A percentile compares a stretch with the other conserved stretches of the same genome.
phyloP scores from a whole-genome alignment of 2,113 vertebrate species.

The Macquaria ambigua region DNA sequence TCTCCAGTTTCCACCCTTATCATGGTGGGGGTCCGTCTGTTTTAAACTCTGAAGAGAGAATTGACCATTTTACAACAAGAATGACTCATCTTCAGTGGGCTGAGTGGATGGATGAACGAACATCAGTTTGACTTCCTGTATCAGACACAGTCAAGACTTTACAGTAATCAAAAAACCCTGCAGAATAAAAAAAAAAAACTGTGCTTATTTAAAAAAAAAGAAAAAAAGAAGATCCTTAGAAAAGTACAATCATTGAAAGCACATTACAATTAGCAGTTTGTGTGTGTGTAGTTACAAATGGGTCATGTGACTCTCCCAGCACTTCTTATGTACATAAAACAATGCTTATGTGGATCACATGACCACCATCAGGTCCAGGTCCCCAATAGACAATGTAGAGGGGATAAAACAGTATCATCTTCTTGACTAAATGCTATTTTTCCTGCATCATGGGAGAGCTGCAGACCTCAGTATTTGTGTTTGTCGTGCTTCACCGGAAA shows the following conservation, averaged over 20 bases:
- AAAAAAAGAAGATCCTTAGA: slow-evolving; percentile 57
- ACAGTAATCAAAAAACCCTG: slow-evolving; percentile 67
- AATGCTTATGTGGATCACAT: slow-evolving; percentile 51
- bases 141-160: slow-evolving; percentile 54
- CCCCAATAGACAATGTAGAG: slow-evolving; percentile 21
- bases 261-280: slow-evolving; percentile 69
- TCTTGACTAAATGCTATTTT: slow-evolving; percentile 50
- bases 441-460: slow-evolving; percentile 32
- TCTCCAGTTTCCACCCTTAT: not conserved
- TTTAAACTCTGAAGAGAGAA: slow-evolving; percentile 8
- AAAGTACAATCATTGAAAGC: slow-evolving; percentile 81
- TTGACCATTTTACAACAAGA: slow-evolving; percentile 16
- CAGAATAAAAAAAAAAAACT: slow-evolving; percentile 59
- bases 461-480: slow-evolving; percentile 25
- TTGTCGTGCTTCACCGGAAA: slow-evolving; percentile 29
- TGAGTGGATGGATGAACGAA: slow-evolving; percentile 15
- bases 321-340: slow-evolving; percentile 61
- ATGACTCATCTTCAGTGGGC: slow-evolving; percentile 23
- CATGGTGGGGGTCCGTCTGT: not conserved
- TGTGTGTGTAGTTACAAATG: slow-evolving; percentile 59
- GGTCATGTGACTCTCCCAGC: slow-evolving; percentile 69
- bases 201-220: slow-evolving; percentile 49
- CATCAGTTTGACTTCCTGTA: slow-evolving; percentile 36
- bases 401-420: slow-evolving; percentile 32
- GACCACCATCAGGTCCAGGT: slow-evolving; percentile 69